phyloP scores from a whole-genome alignment of 2,113 vertebrate species.

The Steatornis caripensis region DNA sequence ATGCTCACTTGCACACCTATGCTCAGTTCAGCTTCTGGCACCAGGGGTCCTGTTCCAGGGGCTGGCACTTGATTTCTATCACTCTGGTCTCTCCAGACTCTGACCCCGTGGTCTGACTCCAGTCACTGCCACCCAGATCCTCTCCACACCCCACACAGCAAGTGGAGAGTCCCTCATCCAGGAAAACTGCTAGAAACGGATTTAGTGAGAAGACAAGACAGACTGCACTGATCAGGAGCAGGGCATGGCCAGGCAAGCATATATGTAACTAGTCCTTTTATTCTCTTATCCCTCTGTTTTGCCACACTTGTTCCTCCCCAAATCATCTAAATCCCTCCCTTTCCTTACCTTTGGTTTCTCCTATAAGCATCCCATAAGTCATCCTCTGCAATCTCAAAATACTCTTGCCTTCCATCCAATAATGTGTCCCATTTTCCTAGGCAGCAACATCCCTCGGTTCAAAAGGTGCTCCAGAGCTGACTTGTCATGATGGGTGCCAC shows the following conservation, averaged over 20 bases:
- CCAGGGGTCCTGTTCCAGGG: not conserved
- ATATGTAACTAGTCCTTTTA: not conserved
- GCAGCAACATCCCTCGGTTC: not conserved
- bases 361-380: not conserved
- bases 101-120: not conserved
- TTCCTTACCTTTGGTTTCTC: not conserved
- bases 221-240: not conserved
- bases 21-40: not conserved
- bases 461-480: not conserved
- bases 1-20: not conserved
- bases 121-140: not conserved
- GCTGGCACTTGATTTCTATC: not conserved
- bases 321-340: not conserved
- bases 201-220: not conserved
- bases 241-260: rapidly evolving
- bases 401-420: not conserved
- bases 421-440: not conserved
- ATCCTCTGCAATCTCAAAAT: not conserved
- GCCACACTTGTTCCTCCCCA: not conserved
- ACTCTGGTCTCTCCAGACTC: not conserved
- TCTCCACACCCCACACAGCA: too few species aligned
- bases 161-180: not conserved
- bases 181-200: not conserved
- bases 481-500: not conserved
- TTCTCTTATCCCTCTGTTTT: not conserved